Conservation (phyloP, 2,797 vertebrate species). For the Semaprochilodus insignis region DNA sequence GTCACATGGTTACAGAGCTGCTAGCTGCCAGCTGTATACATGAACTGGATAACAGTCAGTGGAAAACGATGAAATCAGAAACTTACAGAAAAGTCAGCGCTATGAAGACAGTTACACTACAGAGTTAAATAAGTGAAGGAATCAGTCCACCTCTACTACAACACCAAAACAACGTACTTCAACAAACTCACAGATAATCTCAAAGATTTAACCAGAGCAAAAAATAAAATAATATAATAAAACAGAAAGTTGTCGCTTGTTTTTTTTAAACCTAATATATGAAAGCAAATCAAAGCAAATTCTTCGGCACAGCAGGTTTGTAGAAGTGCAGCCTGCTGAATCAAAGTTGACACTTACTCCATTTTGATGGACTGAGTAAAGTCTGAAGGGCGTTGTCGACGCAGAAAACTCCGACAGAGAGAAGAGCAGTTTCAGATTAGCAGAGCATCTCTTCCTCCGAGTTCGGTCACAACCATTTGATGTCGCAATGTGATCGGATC, state of each 20-base stretch:
- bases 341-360: constrained; percentile 65
- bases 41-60: not conserved
- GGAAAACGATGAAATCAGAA: not conserved
- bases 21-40: not conserved
- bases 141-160: not conserved
- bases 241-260: no score
- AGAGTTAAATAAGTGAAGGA: not conserved
- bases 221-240: not conserved
- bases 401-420: constrained; percentile 54
- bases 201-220: not conserved
- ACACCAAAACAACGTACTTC: not conserved
- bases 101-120: not conserved
- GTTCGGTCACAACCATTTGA: constrained; percentile 46
- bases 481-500: constrained; percentile 49
- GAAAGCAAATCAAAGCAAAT: not conserved
- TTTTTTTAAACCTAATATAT: not conserved
- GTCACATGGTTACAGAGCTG: constrained; percentile 29
- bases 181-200: no score
- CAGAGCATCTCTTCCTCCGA: constrained; percentile 57
- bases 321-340: constrained; percentile 4
- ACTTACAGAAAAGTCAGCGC: not conserved
- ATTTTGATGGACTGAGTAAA: constrained; percentile 55
- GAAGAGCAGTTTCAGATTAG: constrained; percentile 50
- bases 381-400: constrained; percentile 53
- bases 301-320: not conserved